Evolutionary conservation across 2,113 vertebrate species (phyloP), one percentile per base, ranked within the genome.

Genomic region (Halichoeres trimaculatus): DNA sequence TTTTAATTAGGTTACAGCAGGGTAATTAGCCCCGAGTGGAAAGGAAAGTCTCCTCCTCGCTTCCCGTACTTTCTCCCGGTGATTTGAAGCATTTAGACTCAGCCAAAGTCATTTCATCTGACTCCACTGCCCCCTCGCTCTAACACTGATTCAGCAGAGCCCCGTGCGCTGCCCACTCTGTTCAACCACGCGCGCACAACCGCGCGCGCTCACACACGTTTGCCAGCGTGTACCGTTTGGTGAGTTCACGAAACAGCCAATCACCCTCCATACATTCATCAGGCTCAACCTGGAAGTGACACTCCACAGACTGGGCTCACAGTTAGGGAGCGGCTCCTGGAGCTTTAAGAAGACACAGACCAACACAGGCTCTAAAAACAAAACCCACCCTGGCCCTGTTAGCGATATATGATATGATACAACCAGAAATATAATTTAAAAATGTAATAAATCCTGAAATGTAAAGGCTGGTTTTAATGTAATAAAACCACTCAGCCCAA

Each of bases 71-170:
- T n/a, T 71, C 65, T 62, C 6, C 3, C 3, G 19, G 68, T 71
- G 80, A 78, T 65, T 69, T 70, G 75, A 79, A 62, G 75, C 80
- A 53, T 76, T 59, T 45, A 60, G 58, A 88, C 72, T 51, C 67
- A 86, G 66, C 75, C 74, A 35, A 24, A 72, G 71, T 77, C 6
- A 81, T 76, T 82, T 68, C 80, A 72, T 78, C 70, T 63, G 79
- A 83, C 85, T 61, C 22, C 59, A 51, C 40, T 19, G 66, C 69
- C 58, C 5, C 68, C 51, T 24, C 20, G 12, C 34, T 43, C 70
- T 66, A 17, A 16, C 34, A 72, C 85, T 71, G 58, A 86, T 84
- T 84, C 86, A 78, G 83, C 79, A 80, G 74, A 3, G 66, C 70
- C 22, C 54, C 10, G 52, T 10, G 43, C 58, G 48, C 70, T 61